A percentile compares a stretch with the other conserved stretches of the same genome.
Evolutionary conservation across 2,888 invertebrate species (phyloP).

Genomic region (Drosophila helvetica): DNA sequence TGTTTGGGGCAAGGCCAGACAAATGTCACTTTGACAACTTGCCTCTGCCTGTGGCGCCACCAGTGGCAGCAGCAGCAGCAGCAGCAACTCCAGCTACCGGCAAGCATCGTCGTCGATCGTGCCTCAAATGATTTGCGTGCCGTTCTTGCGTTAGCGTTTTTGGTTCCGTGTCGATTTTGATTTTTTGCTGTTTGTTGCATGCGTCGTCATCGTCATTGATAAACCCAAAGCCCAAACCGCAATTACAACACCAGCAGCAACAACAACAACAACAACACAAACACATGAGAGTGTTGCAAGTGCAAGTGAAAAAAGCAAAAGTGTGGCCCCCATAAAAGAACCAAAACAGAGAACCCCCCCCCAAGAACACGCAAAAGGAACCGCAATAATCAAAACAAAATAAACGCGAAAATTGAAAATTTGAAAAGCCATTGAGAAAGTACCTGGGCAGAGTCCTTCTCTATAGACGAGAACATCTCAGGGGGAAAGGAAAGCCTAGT

Average conservation of each 20-base stretch:
- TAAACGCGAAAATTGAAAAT: slow-evolving; percentile 9
- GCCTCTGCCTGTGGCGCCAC: slow-evolving; percentile 34
- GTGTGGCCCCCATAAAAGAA: slow-evolving; percentile 51
- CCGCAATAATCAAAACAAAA: slow-evolving; percentile 25
- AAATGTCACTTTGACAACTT: slow-evolving; percentile 71
- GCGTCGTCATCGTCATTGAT: slow-evolving; percentile 67
- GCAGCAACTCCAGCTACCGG: slow-evolving; percentile 5
- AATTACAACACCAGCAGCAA: slow-evolving; percentile 43
- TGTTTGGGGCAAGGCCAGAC: slow-evolving; percentile 37
- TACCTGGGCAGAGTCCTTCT: slow-evolving; percentile 3
- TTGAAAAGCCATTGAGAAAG: slow-evolving; percentile 44
- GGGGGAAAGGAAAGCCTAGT: background rate
- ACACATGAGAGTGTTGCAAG: slow-evolving; percentile 44
- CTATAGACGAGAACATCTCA: background rate
- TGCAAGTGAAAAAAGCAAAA: slow-evolving; percentile 68
- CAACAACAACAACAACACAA: slow-evolving; percentile 30
- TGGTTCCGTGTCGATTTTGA: slow-evolving; percentile 55
- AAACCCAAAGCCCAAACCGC: slow-evolving; percentile 50
- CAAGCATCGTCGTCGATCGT: slow-evolving; percentile 56
- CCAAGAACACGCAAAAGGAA: slow-evolving; percentile 31
- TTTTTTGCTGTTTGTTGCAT: slow-evolving; percentile 70
- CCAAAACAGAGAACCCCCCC: slow-evolving; percentile 17
- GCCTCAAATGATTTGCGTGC: slow-evolving; percentile 70
- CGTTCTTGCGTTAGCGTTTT: slow-evolving; percentile 72
- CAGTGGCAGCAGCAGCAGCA: background rate